Base-by-base conservation (phyloP, 2,888 invertebrate species). In the Crematogaster levior region DNA sequence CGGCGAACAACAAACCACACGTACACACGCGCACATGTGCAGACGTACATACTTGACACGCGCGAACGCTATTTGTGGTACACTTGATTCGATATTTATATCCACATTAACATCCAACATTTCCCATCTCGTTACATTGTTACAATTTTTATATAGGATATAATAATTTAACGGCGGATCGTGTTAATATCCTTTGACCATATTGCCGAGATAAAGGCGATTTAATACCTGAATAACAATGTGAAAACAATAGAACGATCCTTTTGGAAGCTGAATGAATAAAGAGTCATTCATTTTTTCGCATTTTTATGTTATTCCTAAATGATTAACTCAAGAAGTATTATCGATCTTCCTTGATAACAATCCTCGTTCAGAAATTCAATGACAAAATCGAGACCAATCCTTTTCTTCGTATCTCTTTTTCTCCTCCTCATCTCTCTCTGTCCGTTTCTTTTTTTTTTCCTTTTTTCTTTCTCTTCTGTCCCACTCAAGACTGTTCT, bases 1-100 rank as follows among this genome's bases (percentile, higher is more conserved):
- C 90, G 92, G 92, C 91, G 83, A 90, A 92, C 88, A 91, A 91
- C 91, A 92, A 92, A 91, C 88, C 89, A 66, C 83, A 84, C 70
- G 74, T 61, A 72, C 70, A 37, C 66, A 66, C 70, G 63, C 46
- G n/a, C 9, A 60, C 1, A 30, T 56, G 18, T 27, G 43, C 58
- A 48, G 5, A 82, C 40, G 83, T 79, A 60, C 21, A 30, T 46
- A 34, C 3, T 48, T 34, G 43, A 18, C n/a, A n/a, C 12, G 21
- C 18, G 12, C 21, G 10, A 3, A 10, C 24, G 15, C 1, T 46
- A 34, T 56, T 53, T 73, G 30, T 21, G 48, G 21, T 58, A 58
- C 30, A 43, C 15, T 46, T 60, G 30, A 30, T 18, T 18, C n/a
- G n/a, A 37, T 40, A 34, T 34, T 34, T 61, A 48, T 48, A 18